Percentiles rank a stretch among this genome's conserved stretches.
These are phyloP conservation scores for Pseudococcus longispinus DNA, from an alignment of 2,888 invertebrate species.

Conservation along the genomic window DNA sequence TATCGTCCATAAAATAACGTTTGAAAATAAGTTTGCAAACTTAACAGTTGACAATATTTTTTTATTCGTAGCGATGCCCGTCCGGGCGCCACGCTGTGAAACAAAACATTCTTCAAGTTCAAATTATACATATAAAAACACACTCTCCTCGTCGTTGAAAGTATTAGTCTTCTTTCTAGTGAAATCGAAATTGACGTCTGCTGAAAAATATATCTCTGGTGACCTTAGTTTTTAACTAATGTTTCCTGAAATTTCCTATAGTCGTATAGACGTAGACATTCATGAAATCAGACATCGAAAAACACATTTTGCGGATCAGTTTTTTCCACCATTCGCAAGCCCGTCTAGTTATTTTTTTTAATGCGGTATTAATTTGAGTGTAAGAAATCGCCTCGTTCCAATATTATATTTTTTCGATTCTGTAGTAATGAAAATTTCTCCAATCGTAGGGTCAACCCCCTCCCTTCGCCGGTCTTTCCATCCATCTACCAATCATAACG, in stretches of 20 bases:
- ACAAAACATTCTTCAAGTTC: background rate
- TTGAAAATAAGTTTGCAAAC: slow-evolving; percentile 38
- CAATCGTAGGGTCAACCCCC: no score
- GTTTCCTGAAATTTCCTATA: background rate
- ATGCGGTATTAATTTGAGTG: no score
- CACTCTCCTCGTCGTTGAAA: background rate
- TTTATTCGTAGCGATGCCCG: slow-evolving; percentile 9
- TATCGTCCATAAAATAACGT: slow-evolving; percentile 45
- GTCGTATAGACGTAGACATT: background rate
- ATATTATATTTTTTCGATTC: no score
- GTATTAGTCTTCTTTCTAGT: background rate
- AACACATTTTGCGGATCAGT: background rate
- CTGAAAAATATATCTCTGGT: background rate
- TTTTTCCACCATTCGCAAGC: background rate
- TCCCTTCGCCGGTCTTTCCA: no score
- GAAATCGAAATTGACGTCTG: slow-evolving; percentile 13
- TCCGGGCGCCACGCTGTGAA: slow-evolving; percentile 5
- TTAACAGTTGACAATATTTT: slow-evolving; percentile 40
- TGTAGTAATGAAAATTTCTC: no score
- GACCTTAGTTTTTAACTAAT: background rate
- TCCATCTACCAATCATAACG: no score
- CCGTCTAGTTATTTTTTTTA: background rate
- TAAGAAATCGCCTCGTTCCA: no score
- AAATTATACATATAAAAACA: background rate
- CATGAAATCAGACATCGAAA: background rate